These are phyloP conservation scores for Bombus cullumanus DNA, from an alignment of 1,140 invertebrate genomes.

Conservation along the genomic window DNA sequence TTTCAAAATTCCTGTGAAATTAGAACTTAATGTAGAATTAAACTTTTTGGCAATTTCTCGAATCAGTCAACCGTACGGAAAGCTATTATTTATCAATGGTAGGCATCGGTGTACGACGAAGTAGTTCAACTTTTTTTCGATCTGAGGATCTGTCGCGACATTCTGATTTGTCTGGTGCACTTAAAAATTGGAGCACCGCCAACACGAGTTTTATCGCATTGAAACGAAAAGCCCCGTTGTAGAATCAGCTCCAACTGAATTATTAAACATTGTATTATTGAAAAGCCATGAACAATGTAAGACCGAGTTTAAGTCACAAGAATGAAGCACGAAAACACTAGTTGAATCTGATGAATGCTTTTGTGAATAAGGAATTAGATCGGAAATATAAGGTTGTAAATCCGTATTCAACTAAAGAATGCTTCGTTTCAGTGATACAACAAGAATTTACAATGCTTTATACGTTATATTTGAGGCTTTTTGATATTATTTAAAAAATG, in stretches of 20 bases:
- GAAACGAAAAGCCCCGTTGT: not conserved
- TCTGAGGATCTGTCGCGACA: not conserved
- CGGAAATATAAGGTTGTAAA: not conserved
- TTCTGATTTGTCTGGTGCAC: not conserved
- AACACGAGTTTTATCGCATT: constrained; percentile 16
- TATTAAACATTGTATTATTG: constrained; percentile 32
- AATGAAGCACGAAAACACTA: not conserved
- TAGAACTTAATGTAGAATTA: fast-evolving
- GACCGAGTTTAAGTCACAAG: not conserved
- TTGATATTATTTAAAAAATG: not conserved
- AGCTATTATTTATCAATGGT: not conserved
- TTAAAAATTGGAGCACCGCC: constrained; percentile 25
- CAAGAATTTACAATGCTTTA: not conserved
- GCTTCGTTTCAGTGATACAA: not conserved
- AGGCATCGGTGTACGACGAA: not conserved
- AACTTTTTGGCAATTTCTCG: not conserved
- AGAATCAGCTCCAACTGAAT: constrained; percentile 7
- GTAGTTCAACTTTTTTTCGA: not conserved
- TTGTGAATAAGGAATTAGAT: not conserved
- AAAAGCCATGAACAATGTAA: constrained; percentile 17
- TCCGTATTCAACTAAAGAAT: not conserved
- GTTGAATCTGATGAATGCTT: constrained; percentile 11
- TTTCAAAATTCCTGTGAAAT: not conserved
- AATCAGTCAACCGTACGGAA: not conserved
- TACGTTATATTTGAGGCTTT: no score